These are phyloP conservation scores for Argyresthia goedartella DNA, from an alignment of 2,888 invertebrate genomes.

Conservation along the genomic window DNA sequence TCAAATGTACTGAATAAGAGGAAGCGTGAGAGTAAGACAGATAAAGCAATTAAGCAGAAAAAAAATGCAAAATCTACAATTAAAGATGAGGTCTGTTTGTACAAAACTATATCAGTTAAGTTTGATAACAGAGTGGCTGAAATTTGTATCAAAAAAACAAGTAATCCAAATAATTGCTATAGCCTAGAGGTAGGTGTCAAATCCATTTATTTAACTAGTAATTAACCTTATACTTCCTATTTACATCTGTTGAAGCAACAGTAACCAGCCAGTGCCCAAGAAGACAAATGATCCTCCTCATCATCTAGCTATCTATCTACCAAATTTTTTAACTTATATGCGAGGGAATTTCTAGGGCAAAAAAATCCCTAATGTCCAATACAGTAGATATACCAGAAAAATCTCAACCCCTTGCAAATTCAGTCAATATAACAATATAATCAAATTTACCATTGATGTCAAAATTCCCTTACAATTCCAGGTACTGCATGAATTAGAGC, in stretches of 20 bases:
- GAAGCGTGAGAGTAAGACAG: slow-evolving; percentile 45
- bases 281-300: too few relatives aligned
- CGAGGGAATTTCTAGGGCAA: neutral
- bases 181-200: slow-evolving; percentile 36
- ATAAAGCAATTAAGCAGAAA: slow-evolving; percentile 46
- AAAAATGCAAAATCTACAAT: slow-evolving; percentile 22
- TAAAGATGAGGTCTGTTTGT: slow-evolving; percentile 23
- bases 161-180: slow-evolving; percentile 20
- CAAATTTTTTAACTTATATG: neutral
- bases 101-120: slow-evolving; percentile 35
- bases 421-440: too few relatives aligned
- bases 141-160: slow-evolving; percentile 40
- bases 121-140: slow-evolving; percentile 47
- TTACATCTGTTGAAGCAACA: too few relatives aligned
- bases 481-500: slow-evolving; percentile 83
- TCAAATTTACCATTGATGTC: too few relatives aligned
- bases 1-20: slow-evolving; percentile 56
- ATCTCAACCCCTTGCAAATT: too few relatives aligned
- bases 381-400: too few relatives aligned
- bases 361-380: too few relatives aligned
- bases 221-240: too few relatives aligned
- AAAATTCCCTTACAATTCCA: slow-evolving; percentile 31
- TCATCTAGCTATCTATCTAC: neutral
- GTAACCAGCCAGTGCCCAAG: too few relatives aligned
- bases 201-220: too few relatives aligned